Evolutionary conservation across 1,140 invertebrate genomes (phyloP), one percentile per base, ranked within the genome.

Genomic region (Pentalonia nigronervosa): DNA sequence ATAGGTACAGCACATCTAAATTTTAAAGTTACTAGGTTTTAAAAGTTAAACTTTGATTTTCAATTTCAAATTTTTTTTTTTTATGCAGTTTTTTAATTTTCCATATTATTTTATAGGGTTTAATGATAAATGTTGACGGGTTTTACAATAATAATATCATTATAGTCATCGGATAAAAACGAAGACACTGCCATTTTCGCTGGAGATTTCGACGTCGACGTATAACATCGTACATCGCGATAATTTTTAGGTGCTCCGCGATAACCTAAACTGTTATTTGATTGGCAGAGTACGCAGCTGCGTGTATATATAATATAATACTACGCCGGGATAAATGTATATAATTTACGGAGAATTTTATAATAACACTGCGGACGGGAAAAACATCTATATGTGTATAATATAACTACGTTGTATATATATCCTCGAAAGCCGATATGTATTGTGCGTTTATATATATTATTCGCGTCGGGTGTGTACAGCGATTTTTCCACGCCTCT

Each of bases 271-370:
- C 41, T 87, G 86, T 53, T 88, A 88, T 88, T 88, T 11, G 87
- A 88, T 88, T 48, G n/a, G 30, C 34, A 48, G n/a, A 88, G 2
- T 9, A 20, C 21, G 21, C 50, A 53, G 47, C 30, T 21, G 45
- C 7, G 30, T 50, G 45, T 4, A 9, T 88, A 48, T 34, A 9
- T 88, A 48, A 53, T 53, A 53, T 53, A 50, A 88, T 88, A 50
- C 9, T 14, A 47, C 20, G 53, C 87, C 53, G 34, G 34, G 88
- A 90, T 60, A 4, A 41, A 25, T 34, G 21, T 56, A 30, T 90
- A 41, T 90, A 90, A 90, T 90, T 90, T 60, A 53, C 53, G 50
- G 7, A 41, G 88, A 90, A 90, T 90, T 90, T 90, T 41, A 90
- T 90, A 90, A 90, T 60, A 36, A 14, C 25, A 21, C 41, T 30